Evolutionary conservation across 2,797 vertebrate species (phyloP).

Genomic region (Dendrocincla tyrannina): DNA sequence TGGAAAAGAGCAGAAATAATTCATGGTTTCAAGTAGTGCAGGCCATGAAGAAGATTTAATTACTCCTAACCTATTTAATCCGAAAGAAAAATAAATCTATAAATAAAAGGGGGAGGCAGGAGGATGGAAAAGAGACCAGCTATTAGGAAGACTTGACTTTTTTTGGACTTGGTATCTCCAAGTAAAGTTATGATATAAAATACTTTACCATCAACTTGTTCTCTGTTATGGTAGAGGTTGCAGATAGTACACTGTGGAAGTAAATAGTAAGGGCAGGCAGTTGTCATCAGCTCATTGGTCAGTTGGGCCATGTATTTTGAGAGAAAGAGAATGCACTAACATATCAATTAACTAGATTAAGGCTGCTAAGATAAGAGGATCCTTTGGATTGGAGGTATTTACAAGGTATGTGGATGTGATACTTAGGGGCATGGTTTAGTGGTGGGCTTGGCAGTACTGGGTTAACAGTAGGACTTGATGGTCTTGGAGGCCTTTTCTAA

Average conservation of each 20-base stretch:
- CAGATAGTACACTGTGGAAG: neutral
- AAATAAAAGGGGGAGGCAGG: neutral
- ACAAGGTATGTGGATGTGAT: neutral
- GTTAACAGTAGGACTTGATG: accelerated
- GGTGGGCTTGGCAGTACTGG: neutral
- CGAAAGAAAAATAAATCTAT: neutral
- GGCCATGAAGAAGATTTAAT: neutral
- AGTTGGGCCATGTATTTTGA: neutral
- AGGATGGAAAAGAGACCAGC: accelerated
- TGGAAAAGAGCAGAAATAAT: neutral
- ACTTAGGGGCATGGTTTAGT: neutral
- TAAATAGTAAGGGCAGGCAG: neutral
- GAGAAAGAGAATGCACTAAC: neutral
- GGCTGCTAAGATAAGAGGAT: neutral
- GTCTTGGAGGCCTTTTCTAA: neutral
- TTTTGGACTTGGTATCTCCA: neutral
- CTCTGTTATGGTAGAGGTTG: neutral
- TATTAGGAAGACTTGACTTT: neutral
- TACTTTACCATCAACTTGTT: neutral
- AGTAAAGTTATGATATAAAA: neutral
- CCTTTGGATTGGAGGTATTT: neutral
- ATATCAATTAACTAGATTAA: neutral
- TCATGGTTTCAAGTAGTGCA: neutral
- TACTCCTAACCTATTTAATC: constrained; percentile 29
- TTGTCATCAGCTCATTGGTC: neutral